Percentiles rank a stretch among this genome's conserved stretches.
phyloP scores from a whole-genome alignment of 2,797 vertebrate species.

The Galaxias olidus region DNA sequence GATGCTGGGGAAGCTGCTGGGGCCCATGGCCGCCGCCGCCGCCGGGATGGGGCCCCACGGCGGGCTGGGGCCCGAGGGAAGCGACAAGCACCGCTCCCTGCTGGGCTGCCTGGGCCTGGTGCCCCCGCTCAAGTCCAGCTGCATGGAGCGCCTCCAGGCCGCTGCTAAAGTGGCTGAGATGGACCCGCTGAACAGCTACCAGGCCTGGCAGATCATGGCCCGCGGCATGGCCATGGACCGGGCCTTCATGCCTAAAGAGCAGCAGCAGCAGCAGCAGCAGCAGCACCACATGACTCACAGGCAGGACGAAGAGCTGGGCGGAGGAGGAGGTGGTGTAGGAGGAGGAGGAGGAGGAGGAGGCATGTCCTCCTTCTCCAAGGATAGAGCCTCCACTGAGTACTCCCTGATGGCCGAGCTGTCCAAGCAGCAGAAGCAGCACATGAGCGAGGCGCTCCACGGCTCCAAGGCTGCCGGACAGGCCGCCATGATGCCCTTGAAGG shows the following conservation, averaged over 20 bases:
- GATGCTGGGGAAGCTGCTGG: conserved; percentile 92
- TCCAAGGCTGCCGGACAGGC: conserved; percentile 81
- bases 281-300: conserved; percentile 81
- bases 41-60: no score
- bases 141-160: conserved; percentile 95
- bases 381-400: conserved; percentile 87
- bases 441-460: conserved; percentile 86
- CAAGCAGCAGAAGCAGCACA: conserved; percentile 96
- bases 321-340: conserved; percentile 76
- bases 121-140: conserved; percentile 97
- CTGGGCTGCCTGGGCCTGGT: conserved; percentile 95
- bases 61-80: conserved; percentile 68
- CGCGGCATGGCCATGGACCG: conserved; percentile 96
- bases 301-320: conserved; percentile 89
- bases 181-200: conserved; percentile 98
- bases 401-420: conserved; percentile 86
- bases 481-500: conserved; percentile 86
- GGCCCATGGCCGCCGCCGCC: conserved; percentile 77
- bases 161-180: conserved; percentile 97
- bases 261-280: conserved; percentile 75
- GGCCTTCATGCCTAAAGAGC: conserved; percentile 94
- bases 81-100: conserved; percentile 88
- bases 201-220: conserved; percentile 99
- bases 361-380: conserved; percentile 88
- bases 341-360: conserved; percentile 63